Evolutionary conservation across 2,888 invertebrate species (phyloP).

Genomic region (Acleris emargana): DNA sequence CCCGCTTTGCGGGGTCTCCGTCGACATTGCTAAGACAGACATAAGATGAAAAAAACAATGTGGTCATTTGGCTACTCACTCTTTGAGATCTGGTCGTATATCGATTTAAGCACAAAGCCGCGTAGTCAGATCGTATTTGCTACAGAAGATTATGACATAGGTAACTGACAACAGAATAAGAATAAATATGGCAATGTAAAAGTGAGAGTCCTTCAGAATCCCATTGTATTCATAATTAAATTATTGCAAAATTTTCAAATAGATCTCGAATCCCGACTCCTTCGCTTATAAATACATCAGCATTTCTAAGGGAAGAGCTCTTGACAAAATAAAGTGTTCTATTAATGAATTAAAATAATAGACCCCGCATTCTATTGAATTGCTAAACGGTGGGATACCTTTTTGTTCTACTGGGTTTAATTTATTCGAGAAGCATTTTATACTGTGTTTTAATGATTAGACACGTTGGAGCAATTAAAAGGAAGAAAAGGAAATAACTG

Average conservation of each 20-base stretch:
- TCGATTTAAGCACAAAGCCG: too few relatives aligned
- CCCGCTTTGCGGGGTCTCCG: too few relatives aligned
- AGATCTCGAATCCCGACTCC: neutral
- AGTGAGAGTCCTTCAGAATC: neutral
- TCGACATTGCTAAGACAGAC: too few relatives aligned
- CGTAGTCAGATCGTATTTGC: too few relatives aligned
- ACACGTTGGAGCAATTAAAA: too few relatives aligned
- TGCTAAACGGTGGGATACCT: constrained; percentile 35
- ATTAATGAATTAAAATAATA: constrained; percentile 57
- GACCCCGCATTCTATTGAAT: constrained; percentile 39
- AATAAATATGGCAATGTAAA: too few relatives aligned
- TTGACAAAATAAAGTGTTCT: constrained; percentile 49
- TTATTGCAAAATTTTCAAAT: neutral
- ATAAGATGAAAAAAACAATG: too few relatives aligned
- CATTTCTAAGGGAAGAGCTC: constrained; percentile 41
- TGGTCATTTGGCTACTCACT: too few relatives aligned
- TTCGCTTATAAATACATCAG: neutral
- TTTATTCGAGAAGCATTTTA: constrained; percentile 1
- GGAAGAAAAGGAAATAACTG: too few relatives aligned
- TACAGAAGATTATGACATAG: too few relatives aligned
- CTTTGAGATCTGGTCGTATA: too few relatives aligned
- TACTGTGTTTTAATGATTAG: neutral
- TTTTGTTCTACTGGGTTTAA: constrained; percentile 15
- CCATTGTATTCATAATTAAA: constrained; percentile 18
- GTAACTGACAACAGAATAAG: too few relatives aligned